Base-by-base conservation (phyloP, 2,113 vertebrate genomes). In the Scomber colias region DNA sequence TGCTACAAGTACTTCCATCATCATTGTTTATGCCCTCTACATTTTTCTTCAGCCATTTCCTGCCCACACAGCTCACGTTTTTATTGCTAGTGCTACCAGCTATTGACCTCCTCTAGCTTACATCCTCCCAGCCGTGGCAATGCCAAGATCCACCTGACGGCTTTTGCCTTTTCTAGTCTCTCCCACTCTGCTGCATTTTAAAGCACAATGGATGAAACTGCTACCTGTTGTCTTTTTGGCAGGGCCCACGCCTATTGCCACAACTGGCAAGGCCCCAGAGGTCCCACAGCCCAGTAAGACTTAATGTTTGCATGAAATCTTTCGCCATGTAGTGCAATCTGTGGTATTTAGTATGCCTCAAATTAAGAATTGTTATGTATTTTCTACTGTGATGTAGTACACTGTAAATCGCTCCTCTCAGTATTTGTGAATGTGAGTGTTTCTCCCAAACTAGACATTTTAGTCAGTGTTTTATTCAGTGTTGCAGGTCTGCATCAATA, bases 171-270 rank as follows among this genome's bases (percentile, higher is more conserved):
- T 71, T 73, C 77, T 76, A 64, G 50, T 82, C 44, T 70, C 16
- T 55, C 75, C 69, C 65, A 35, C 75, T 53, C 57, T 71, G 40
- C 27, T 4, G 61, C 81, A 78, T 54, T 85, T 75, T 54, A 50
- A 81, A 73, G 53, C 69, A 71, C 67, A 62, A 69, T 84, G 66
- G 66, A 85, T 93, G 73, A 92, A 92, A 78, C 61, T 87, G 88
- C 83, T 89, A 87, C 86, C 57, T 94, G 89, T 94, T 93, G 89
- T 95, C 82, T 95, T 89, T 27, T 95, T 93, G 90, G 84, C 94
- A 95, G 94, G 71, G 82, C 85, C 91, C 57, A 90, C 90, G 11
- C 45, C 92, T 92, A 86, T 83, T 92, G 81, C 74, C 71, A 55
- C 88, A 75, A 89, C 61, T 89, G 90, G 74, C 89, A 87, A 86